Evolutionary conservation across 2,113 vertebrate species (phyloP), one percentile per base, ranked within the genome.

Genomic region (Semnornis frantzii): DNA sequence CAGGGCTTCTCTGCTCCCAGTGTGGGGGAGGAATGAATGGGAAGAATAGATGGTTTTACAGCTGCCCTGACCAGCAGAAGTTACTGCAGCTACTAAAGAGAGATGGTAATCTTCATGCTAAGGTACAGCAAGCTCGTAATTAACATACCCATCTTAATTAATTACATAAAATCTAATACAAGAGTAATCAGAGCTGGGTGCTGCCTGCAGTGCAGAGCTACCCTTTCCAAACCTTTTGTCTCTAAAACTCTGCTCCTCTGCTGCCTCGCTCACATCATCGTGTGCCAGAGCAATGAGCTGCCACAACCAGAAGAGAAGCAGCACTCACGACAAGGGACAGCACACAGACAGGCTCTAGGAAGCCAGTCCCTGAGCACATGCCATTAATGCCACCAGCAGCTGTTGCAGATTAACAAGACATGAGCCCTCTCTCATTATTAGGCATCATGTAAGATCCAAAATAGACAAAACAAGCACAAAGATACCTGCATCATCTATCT

Each of bases 211-310:
- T 33, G 58, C 63, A 50, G 75, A 79, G 54, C 59, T 68, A 33
- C 48, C 48, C n/a, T 65, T 68, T 64, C 37, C 70, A 87, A 93
- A 34, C 25, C 55, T 78, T 63, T 24, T n/a, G 23, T 42, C 74
- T 52, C 74, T 52, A 44, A 69, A 69, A 10, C 8, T 65, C 37
- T n/a, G 70, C 57, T 70, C 65, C 60, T 37, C 52, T 81, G 65
- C 33, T 24, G 58, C 59, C 30, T 76, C 0, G 0, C 48, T 58
- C 25, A 10, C 0, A 0, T 28, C 39, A n/a, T 16, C 1, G 0
- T 10, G 37, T 42, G 21, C 25, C 69, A 68, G 42, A 59, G 55
- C 78, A 27, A 10, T 3, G 37, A 76, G n/a, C 50, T 73, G 60
- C 48, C 3, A 0, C 52, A 62, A 46, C 27, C 58, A 68, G 34